Evolutionary conservation across 2,797 vertebrate genomes (phyloP).

Genomic region (Halcyon smyrnensis): DNA sequence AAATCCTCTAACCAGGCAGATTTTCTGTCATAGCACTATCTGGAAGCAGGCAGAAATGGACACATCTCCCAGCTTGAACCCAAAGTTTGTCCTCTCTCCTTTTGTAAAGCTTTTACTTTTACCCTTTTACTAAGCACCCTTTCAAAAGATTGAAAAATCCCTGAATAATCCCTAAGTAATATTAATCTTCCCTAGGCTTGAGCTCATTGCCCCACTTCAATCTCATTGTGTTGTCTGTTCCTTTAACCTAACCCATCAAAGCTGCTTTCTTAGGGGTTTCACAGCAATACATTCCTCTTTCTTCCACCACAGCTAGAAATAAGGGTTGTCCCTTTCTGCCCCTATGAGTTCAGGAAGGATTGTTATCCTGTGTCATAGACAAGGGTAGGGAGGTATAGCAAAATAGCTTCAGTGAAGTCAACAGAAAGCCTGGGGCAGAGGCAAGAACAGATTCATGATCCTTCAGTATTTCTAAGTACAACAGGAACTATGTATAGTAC

Average conservation of each 20-base stretch:
- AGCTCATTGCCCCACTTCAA: background rate
- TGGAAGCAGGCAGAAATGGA: background rate
- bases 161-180: background rate
- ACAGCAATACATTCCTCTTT: background rate
- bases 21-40: background rate
- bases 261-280: background rate
- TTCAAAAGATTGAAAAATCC: background rate
- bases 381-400: background rate
- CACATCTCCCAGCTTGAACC: background rate
- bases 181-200: background rate
- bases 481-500: background rate
- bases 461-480: slow-evolving; percentile 9
- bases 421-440: background rate
- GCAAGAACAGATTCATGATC: background rate
- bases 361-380: background rate
- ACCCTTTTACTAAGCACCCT: background rate
- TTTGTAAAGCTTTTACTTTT: background rate
- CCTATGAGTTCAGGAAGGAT: background rate
- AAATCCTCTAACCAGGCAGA: background rate
- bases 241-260: background rate
- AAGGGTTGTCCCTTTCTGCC: background rate
- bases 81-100: background rate
- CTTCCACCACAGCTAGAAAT: background rate
- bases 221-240: background rate
- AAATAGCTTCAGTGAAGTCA: background rate